Conservation (phyloP, 2,797 vertebrate genomes). For the Phylloscopus collybita region DNA sequence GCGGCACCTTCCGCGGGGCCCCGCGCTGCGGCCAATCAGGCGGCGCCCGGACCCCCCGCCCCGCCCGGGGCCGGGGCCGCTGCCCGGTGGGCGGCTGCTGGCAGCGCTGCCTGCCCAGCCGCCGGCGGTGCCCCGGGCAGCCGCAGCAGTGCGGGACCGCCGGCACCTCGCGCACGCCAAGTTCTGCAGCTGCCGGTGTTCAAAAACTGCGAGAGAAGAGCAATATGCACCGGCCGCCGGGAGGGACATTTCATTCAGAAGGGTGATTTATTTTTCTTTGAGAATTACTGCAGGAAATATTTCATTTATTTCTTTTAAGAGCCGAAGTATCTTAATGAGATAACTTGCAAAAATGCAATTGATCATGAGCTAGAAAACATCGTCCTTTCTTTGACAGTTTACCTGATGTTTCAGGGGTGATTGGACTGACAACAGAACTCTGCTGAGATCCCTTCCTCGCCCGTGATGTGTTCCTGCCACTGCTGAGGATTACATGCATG, state of each 20-base stretch:
- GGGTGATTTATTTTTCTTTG: not conserved
- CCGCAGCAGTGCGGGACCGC: not conserved
- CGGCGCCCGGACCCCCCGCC: not conserved
- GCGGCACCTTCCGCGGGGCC: not conserved
- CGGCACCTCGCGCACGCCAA: not conserved
- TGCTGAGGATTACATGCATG: not conserved
- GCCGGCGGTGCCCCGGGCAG: not conserved
- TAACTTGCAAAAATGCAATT: not conserved
- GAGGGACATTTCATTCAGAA: not conserved
- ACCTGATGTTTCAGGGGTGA: not conserved
- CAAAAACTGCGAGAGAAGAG: not conserved
- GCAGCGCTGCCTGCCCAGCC: not conserved
- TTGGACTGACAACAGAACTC: not conserved
- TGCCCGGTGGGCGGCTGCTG: not conserved
- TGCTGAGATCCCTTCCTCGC: not conserved
- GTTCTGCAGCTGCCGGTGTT: not conserved
- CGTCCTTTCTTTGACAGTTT: not conserved
- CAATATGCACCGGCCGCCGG: not conserved
- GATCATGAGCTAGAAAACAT: not conserved
- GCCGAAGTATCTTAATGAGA: not conserved
- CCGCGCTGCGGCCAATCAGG: conserved; percentile 28
- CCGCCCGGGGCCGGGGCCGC: not conserved
- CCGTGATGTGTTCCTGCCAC: not conserved
- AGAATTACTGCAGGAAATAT: not conserved
- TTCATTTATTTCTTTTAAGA: fast-evolving